Base-by-base conservation (phyloP, 1,140 invertebrate genomes). In the Zelostemma sp. region DNA sequence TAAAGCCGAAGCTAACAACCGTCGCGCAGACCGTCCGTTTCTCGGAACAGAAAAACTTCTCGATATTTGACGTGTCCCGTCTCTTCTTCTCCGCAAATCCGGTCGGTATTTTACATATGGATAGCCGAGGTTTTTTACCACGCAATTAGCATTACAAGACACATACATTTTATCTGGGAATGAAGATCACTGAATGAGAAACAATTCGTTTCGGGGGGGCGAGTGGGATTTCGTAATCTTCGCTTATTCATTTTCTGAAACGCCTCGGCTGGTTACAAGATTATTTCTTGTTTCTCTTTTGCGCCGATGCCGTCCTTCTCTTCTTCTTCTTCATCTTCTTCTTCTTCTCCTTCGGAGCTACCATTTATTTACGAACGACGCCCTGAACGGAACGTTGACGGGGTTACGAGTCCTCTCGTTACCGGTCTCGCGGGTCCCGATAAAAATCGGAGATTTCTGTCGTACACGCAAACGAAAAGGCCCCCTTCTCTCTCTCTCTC, bases 381-480 rank as follows among this genome's bases (percentile, higher is more conserved):
- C 60, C 59, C 58, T n/a, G 72, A 28, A 28, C 67, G 64, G 58
- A 73, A 63, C 71, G 60, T 74, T 64, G 74, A 75, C 64, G 64
- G 57, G 60, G 73, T 72, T 72, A 73, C 58, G 70, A 76, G 73
- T 78, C 65, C 58, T 68, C 59, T 76, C 63, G 60, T 68, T 74
- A 72, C 65, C 51, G 56, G 48, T 73, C 72, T 67, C 56, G 58
- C 58, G 70, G 57, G 54, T 53, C 46, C 21, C 49, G 74, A 79
- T 75, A 74, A 76, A 80, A 79, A 80, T 80, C 77, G 65, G 73
- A 79, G 68, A 76, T 81, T 72, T 77, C 67, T 73, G 71, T 74
- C 66, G 69, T 73, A 72, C 72, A 75, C 69, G 70, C 68, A 73
- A 78, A 76, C 72, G 72, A 76, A 60, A 59, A 54, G 46, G 60